Evolutionary conservation across 2,888 invertebrate species (phyloP).

Genomic region (Pandemis cinnamomeana): DNA sequence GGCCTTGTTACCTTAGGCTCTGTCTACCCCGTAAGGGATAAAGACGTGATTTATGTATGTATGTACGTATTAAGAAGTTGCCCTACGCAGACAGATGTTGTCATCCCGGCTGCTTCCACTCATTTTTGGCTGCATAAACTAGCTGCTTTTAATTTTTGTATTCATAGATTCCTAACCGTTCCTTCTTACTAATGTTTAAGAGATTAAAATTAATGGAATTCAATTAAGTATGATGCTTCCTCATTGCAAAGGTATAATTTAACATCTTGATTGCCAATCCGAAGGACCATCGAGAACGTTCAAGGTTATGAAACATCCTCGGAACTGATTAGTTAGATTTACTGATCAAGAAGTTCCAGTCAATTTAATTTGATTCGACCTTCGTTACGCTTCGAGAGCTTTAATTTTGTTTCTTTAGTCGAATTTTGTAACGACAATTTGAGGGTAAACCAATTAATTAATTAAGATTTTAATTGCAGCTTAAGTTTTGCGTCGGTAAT

Average conservation of each 20-base stretch:
- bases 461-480: not conserved
- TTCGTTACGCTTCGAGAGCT: conserved; percentile 13
- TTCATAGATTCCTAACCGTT: too few species aligned
- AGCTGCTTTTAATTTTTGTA: too few species aligned
- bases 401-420: conserved; percentile 9
- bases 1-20: too few species aligned
- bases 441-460: conserved; percentile 2
- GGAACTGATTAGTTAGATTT: conserved; percentile 23
- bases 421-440: conserved; percentile 1
- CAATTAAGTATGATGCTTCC: too few species aligned
- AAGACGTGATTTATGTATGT: too few species aligned
- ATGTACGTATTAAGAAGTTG: too few species aligned
- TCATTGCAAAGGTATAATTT: not conserved
- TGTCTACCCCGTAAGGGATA: too few species aligned
- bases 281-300: not conserved
- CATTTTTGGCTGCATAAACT: too few species aligned
- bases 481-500: not conserved
- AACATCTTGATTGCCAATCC: not conserved
- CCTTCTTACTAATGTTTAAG: too few species aligned
- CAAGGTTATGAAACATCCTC: conserved; percentile 3
- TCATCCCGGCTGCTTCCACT: too few species aligned
- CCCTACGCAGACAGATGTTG: too few species aligned
- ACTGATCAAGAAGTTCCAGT: conserved; percentile 24
- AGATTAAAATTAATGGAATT: not conserved
- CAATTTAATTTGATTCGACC: conserved; percentile 14